Percentiles rank a stretch among this genome's conserved stretches.
These are phyloP conservation scores for Stictonetta naevosa DNA, from an alignment of 2,113 vertebrate species.

Conservation along the genomic window DNA sequence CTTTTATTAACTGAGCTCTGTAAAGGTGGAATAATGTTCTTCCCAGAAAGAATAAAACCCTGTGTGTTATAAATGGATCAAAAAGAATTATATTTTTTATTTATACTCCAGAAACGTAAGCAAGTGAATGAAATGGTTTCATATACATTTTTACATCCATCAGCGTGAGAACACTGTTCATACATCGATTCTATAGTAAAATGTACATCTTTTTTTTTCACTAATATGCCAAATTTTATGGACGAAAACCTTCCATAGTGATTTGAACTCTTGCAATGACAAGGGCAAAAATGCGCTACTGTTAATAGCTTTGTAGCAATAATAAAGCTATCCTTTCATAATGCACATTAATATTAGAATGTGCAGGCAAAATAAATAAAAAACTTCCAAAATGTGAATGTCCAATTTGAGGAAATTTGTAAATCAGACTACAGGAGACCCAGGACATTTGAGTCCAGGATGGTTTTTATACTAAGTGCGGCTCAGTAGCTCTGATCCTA, in stretches of 20 bases:
- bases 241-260: conserved; percentile 65
- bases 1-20: conserved; percentile 52
- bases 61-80: conserved; percentile 83
- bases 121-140: conserved; percentile 84
- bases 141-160: conserved; percentile 88
- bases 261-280: conserved; percentile 67
- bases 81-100: conserved; percentile 86
- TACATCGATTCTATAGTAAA: conserved; percentile 83
- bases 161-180: conserved; percentile 83
- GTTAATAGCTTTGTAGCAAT: conserved; percentile 57
- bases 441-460: conserved; percentile 63
- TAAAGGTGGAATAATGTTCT: conserved; percentile 56
- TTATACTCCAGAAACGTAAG: conserved; percentile 84
- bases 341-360: conserved; percentile 43
- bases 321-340: conserved; percentile 59
- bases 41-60: conserved; percentile 77
- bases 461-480: conserved; percentile 69
- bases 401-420: conserved; percentile 61
- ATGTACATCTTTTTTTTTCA: conserved; percentile 74
- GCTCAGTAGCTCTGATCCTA: conserved; percentile 76
- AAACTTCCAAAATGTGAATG: conserved; percentile 31
- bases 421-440: conserved; percentile 45
- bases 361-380: conserved; percentile 59
- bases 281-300: conserved; percentile 47
- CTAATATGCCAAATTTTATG: conserved; percentile 73